Conservation (phyloP, 2,797 vertebrate genomes). For the Nannoperca obscura region DNA sequence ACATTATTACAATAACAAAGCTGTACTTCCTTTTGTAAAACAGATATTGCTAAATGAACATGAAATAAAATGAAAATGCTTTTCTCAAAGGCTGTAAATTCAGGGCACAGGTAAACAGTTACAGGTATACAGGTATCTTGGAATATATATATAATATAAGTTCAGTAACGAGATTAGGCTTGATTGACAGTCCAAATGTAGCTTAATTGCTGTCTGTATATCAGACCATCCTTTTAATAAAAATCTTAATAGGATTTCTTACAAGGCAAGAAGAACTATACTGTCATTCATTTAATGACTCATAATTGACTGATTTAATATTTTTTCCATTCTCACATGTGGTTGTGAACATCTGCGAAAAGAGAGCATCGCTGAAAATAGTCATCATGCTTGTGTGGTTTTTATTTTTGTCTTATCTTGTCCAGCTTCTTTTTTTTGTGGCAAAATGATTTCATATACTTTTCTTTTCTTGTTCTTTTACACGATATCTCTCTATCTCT, state of each 20-base stretch:
- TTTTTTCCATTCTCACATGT: neutral
- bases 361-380: neutral
- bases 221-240: neutral
- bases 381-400: neutral
- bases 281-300: neutral
- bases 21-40: neutral
- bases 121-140: no score
- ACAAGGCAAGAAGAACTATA: neutral
- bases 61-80: neutral
- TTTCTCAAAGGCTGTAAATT: conserved; percentile 6
- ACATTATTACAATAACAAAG: neutral
- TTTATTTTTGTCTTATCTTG: neutral
- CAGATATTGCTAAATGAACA: neutral
- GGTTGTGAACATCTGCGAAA: neutral
- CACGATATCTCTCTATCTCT: neutral
- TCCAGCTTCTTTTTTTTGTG: neutral
- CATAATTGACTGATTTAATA: no score
- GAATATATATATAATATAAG: no score
- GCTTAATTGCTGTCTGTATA: neutral
- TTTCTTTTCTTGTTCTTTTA: neutral
- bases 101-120: no score
- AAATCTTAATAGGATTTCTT: conserved; percentile 10
- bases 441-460: neutral
- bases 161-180: neutral
- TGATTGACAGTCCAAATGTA: conserved; percentile 3